Percentiles rank a stretch among this genome's conserved stretches.
phyloP scores from a whole-genome alignment of 1,140 invertebrate genomes.

The Brachionus asplanchnoidis region DNA sequence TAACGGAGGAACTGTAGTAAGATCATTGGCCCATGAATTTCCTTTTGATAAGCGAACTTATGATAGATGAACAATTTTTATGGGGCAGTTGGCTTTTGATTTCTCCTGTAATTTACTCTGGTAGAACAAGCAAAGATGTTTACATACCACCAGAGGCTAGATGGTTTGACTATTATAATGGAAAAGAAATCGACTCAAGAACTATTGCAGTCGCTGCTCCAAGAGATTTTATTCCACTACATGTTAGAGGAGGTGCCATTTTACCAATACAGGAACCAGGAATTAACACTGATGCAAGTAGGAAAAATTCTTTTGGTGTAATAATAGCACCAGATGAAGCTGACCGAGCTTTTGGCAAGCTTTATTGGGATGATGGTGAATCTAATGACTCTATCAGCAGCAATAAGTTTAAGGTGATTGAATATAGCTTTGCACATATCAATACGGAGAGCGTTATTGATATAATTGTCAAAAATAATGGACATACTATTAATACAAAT shows the following conservation, averaged over 20 bases:
- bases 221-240: conserved; percentile 51
- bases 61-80: conserved; percentile 70
- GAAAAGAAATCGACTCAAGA: neutral
- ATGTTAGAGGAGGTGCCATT: conserved; percentile 54
- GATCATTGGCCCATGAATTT: conserved; percentile 66
- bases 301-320: conserved; percentile 42
- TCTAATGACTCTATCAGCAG: neutral
- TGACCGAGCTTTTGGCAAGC: conserved; percentile 33
- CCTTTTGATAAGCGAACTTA: conserved; percentile 62
- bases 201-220: conserved; percentile 42
- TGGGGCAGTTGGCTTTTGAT: conserved; percentile 71
- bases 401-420: neutral
- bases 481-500: conserved; percentile 20
- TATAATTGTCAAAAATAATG: neutral
- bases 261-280: conserved; percentile 51
- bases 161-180: conserved; percentile 40
- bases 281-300: conserved; percentile 45
- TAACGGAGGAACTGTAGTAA: conserved; percentile 67
- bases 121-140: conserved; percentile 45
- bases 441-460: conserved; percentile 12
- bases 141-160: conserved; percentile 16
- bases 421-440: neutral
- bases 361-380: conserved; percentile 45
- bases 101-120: conserved; percentile 67
- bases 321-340: conserved; percentile 39